Base-by-base conservation (phyloP, 2,797 vertebrate genomes). In the Telmatherina bonti region DNA sequence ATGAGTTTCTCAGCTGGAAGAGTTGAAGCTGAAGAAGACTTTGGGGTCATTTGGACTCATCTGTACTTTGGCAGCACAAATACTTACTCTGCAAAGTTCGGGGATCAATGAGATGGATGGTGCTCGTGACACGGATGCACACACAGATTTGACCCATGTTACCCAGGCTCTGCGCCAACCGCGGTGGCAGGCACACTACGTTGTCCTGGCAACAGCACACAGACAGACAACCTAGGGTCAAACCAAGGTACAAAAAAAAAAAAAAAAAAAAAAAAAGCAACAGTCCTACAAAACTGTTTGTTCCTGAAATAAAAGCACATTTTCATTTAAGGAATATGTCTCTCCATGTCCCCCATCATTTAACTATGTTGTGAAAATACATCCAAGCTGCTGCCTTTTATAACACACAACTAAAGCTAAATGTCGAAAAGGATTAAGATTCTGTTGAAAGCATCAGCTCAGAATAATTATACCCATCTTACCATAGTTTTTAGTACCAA, bases 121-220 rank as follows among this genome's bases (percentile, higher is more conserved):
- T 90, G 69, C 96, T 99, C 43, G 96, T 98, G 69, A 99, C 96
- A 1, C 97, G 91, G 81, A 94, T 56, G 84, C 98, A 99, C 65
- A 99, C 96, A 68, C 97, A 99, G 83, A 99, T 95, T 89, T 99
- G 98, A 79, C 93, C 95, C 95, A 99, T 96, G 92, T 99, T 99
- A 38, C 98, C 98, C 79, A 99, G 91, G 49, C 96, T 97, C 89
- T 98, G 98, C 0, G 98, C 98, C 88, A 99, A 91, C 72, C 95
- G 96, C 31, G 97, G 96, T 20, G 98, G 96, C 67, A 99, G 93
- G 78, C 98, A 99, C 31, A 99, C 97, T 3, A 99, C 95, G 0
- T 96, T 97, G 93, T 99, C 98, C 98, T 99, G 93, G 68, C 24
- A 76, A 87, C 51, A 76, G 47, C 22, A 82, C 31, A 79, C 33